Conservation (phyloP, 53 echinoderm and acorn worm genomes). For the Henricia sp. region DNA sequence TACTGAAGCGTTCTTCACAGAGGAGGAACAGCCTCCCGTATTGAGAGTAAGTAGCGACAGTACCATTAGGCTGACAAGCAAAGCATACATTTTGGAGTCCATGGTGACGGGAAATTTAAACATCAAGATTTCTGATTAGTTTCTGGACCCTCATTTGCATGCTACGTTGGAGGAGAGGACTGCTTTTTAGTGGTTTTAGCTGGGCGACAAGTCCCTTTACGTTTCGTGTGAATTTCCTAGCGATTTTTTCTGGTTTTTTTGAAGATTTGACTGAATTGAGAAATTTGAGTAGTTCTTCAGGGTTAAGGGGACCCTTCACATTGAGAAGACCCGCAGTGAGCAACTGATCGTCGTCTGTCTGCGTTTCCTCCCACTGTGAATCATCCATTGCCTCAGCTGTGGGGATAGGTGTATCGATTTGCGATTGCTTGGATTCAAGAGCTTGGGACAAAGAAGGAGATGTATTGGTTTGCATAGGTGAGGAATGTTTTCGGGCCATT, state of each 20-base stretch:
- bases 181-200: not conserved
- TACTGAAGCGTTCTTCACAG: not conserved
- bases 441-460: slow-evolving; percentile 3
- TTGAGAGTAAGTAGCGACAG: slow-evolving; percentile 24
- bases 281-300: not conserved
- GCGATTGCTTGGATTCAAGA: not conserved
- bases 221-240: not conserved
- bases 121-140: not conserved
- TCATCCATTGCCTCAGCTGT: not conserved
- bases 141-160: slow-evolving; percentile 1
- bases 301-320: not conserved
- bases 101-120: not conserved
- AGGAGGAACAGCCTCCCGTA: slow-evolving; percentile 18
- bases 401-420: not conserved
- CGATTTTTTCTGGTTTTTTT: not conserved
- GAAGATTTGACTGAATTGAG: not conserved
- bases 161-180: not conserved
- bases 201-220: not conserved
- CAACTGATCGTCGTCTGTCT: not conserved
- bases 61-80: not conserved
- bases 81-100: not conserved
- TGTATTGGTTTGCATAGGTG: not conserved
- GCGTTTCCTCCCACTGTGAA: not conserved
- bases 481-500: not conserved
- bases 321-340: not conserved